Evolutionary conservation across 64 coral and sea anemone genomes (phyloP).

Genomic region (Exaiptasia diaphana): DNA sequence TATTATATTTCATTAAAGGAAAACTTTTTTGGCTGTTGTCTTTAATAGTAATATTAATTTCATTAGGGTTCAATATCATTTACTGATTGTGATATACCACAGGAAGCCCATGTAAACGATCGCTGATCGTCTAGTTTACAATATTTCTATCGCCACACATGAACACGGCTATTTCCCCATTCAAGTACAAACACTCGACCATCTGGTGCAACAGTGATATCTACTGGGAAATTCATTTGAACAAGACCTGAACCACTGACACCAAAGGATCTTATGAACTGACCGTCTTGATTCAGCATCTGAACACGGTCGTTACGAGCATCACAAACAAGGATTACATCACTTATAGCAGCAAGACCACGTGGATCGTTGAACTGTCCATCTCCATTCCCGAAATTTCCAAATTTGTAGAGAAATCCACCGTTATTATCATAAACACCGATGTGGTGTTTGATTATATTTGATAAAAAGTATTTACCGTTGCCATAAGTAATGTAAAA

Average conservation of each 20-base stretch:
- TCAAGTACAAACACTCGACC: neutral
- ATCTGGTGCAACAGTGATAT: neutral
- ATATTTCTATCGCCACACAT: slow-evolving; percentile 2
- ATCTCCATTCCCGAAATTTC: slow-evolving; percentile 36
- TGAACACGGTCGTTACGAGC: slow-evolving; percentile 72
- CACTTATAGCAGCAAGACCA: slow-evolving; percentile 41
- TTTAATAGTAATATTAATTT: no score
- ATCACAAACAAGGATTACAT: slow-evolving; percentile 72
- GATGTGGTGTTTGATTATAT: neutral
- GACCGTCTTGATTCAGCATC: slow-evolving; percentile 31
- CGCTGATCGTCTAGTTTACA: no score
- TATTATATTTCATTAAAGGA: no score
- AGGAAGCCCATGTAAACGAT: no score
- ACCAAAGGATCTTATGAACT: neutral
- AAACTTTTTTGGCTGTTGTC: no score
- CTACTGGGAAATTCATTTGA: neutral
- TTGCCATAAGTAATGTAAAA: neutral
- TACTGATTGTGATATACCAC: no score
- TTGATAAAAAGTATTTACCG: neutral
- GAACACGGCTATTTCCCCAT: neutral
- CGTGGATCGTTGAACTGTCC: slow-evolving; percentile 58
- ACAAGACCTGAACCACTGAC: neutral
- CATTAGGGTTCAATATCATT: no score
- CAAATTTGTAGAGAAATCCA: slow-evolving; percentile 57
- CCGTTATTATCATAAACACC: slow-evolving; percentile 28